Percentiles rank a stretch among this genome's conserved stretches.
phyloP scores from a whole-genome alignment of 2,888 invertebrate species.

The Troglohyphantes excavatus region DNA sequence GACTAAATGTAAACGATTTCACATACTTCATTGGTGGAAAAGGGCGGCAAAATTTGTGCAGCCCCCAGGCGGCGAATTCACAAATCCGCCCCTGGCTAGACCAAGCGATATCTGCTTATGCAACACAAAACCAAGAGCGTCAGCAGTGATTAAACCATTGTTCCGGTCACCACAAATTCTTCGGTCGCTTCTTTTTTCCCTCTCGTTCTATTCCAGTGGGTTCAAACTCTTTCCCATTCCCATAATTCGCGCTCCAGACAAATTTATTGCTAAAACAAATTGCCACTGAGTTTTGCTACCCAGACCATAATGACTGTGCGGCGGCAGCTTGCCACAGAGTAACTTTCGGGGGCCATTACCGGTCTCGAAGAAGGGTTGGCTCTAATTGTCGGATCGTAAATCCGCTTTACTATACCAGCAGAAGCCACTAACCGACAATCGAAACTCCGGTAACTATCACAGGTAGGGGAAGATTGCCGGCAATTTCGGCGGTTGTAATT shows the following conservation, averaged over 20 bases:
- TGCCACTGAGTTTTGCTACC: neutral
- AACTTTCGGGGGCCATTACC: neutral
- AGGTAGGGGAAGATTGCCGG: neutral
- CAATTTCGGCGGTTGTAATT: conserved; percentile 23
- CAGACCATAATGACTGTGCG: neutral
- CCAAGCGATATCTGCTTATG: no score
- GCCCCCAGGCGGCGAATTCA: no score
- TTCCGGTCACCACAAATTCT: neutral
- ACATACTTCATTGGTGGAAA: no score
- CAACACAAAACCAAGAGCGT: no score
- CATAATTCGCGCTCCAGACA: conserved; percentile 3
- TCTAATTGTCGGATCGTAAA: conserved; percentile 30
- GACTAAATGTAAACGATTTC: no score
- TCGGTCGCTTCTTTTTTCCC: neutral
- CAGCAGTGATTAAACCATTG: neutral
- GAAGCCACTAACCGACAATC: conserved; percentile 17
- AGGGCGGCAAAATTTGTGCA: no score
- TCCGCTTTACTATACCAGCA: conserved; percentile 32
- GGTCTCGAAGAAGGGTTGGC: neutral
- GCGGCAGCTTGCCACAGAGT: conserved; percentile 9
- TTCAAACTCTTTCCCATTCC: neutral
- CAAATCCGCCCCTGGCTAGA: no score
- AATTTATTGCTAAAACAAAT: conserved; percentile 16
- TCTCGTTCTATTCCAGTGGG: neutral
- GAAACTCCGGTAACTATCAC: conserved; percentile 22